Conservation (phyloP, 2,888 invertebrate species). For the Andricus curvator region DNA sequence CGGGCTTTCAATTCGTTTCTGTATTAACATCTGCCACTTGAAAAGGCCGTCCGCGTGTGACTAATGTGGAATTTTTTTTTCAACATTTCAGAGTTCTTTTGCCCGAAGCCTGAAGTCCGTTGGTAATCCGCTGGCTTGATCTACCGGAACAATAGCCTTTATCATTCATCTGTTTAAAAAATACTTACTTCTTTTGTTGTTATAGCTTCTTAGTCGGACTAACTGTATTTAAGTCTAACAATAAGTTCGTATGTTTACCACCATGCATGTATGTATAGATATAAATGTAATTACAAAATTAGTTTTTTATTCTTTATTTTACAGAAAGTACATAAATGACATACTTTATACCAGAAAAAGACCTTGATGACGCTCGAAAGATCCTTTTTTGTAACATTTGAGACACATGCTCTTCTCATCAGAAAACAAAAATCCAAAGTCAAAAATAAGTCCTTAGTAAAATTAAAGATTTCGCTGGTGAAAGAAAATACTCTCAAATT, state of each 20-base stretch:
- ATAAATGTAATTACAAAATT: not conserved
- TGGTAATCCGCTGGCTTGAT: conserved; percentile 58
- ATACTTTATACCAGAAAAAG: no score
- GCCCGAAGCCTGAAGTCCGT: conserved; percentile 48
- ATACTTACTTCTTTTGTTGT: conserved; percentile 51
- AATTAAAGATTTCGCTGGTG: no score
- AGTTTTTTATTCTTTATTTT: not conserved
- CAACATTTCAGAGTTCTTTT: conserved; percentile 59
- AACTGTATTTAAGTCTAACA: not conserved
- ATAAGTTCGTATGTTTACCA: no score
- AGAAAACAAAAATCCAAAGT: no score
- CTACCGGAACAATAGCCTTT: conserved; percentile 52
- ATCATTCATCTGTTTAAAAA: conserved; percentile 54
- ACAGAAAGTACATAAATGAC: no score
- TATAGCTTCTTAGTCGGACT: conserved; percentile 38
- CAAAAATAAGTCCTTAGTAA: no score
- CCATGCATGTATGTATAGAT: not conserved
- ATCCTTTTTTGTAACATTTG: no score
- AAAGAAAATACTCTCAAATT: no score
- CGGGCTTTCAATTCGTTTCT: not conserved
- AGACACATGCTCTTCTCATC: no score
- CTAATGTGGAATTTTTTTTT: conserved; percentile 59
- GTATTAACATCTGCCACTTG: not conserved
- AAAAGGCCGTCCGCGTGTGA: conserved; percentile 47
- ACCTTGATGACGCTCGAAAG: no score